These are phyloP conservation scores for Stigmatopora argus DNA, from an alignment of 2,113 vertebrate species.

Conservation along the genomic window DNA sequence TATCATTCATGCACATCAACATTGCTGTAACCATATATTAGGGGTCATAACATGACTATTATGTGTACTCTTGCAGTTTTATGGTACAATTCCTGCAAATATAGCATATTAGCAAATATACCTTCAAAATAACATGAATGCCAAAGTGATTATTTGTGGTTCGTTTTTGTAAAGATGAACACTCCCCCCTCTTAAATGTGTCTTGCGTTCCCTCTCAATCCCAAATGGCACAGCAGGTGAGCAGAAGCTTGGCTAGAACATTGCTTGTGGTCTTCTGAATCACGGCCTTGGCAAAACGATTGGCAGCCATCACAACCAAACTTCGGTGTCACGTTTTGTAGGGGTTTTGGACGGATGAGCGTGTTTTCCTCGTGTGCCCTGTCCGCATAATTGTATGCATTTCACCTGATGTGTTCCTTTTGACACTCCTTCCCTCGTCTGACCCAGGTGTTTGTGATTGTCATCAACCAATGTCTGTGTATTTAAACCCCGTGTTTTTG, in stretches of 20 bases:
- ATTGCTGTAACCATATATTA: constrained; percentile 51
- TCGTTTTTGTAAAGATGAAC: constrained; percentile 35
- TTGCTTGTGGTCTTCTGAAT: constrained; percentile 65
- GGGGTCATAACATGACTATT: constrained; percentile 41
- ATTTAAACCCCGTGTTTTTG: too few relatives aligned
- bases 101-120: too few relatives aligned
- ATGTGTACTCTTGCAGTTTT: constrained; percentile 11
- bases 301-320: constrained; percentile 67
- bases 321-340: constrained; percentile 18
- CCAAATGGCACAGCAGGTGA: constrained; percentile 80
- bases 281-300: constrained; percentile 63
- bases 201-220: constrained; percentile 68
- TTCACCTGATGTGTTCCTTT: too few relatives aligned
- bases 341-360: too few relatives aligned
- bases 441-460: too few relatives aligned
- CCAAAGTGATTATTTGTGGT: constrained; percentile 31
- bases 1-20: neutral
- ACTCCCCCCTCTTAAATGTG: constrained; percentile 66
- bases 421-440: too few relatives aligned
- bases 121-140: neutral
- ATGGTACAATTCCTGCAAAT: too few relatives aligned
- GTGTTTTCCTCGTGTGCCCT: too few relatives aligned
- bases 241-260: constrained; percentile 71
- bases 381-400: too few relatives aligned
- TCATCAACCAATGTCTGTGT: too few relatives aligned